Evolutionary conservation across 2,113 vertebrate genomes (phyloP).

Genomic region (Aramus guarauna): DNA sequence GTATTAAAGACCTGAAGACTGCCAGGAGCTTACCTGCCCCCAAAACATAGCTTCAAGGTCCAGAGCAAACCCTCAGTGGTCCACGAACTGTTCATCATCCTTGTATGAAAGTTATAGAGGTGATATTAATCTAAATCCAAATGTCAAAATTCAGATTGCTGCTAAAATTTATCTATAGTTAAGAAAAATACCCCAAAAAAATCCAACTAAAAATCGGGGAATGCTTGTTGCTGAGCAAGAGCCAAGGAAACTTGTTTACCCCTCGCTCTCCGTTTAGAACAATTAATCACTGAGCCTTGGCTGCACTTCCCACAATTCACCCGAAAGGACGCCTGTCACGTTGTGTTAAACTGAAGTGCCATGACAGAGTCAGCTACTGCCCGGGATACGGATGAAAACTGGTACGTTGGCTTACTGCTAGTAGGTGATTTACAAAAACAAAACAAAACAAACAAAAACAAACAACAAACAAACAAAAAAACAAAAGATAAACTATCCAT

Average conservation of each 20-base stretch:
- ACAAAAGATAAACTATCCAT: neutral
- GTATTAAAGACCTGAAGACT: neutral
- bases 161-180: neutral
- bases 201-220: neutral
- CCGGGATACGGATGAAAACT: neutral
- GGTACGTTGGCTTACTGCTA: neutral
- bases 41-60: neutral
- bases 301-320: neutral
- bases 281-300: slow-evolving; percentile 14
- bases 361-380: neutral
- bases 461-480: neutral
- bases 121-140: neutral
- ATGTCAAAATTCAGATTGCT: neutral
- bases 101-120: neutral
- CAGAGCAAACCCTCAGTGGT: neutral
- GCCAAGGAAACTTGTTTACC: neutral
- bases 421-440: neutral
- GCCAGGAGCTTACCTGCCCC: neutral
- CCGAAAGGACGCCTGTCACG: neutral
- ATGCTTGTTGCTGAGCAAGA: neutral
- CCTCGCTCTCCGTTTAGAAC: neutral
- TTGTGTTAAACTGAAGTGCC: neutral
- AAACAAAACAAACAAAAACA: neutral
- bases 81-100: neutral
- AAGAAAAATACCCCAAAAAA: neutral